Evolutionary conservation across 2,797 vertebrate genomes (phyloP), one percentile per base, ranked within the genome.

Genomic region (Labroides dimidiatus): DNA sequence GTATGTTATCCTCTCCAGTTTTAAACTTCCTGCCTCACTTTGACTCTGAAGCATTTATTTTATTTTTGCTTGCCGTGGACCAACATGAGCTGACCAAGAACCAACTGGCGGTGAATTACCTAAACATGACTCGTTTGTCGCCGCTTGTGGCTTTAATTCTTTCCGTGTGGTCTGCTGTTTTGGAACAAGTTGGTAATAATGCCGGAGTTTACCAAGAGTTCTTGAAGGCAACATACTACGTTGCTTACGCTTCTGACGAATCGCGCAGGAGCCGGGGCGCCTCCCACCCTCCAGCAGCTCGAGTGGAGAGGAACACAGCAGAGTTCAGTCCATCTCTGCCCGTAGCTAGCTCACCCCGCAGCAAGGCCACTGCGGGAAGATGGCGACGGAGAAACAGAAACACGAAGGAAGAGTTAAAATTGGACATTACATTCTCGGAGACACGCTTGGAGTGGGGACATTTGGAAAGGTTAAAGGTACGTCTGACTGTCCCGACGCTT

Each of bases 401-500:
- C 95, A 96, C 91, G 96, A 96, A 93, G 97, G 97, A 81, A 95
- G 96, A 90, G 96, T 98, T 84, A 98, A 99, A 93, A 98, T 98
- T 1, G 97, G 97, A 69, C 97, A 98, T 78, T 98, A 98, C 71
- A 97, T 98, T 72, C 84, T 99, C 24, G 97, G 97, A 17, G 97
- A 99, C 77, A 99, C 97, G 13, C 95, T 99, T 5, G 97, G 97
- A 39, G 97, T 98, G 62, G 97, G 97, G 58, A 98, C 97, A 21
- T 98, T 99, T 75, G 97, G 97, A 51, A 98, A 98, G 94, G 97
- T 98, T 65, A 96, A 98, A 94, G 96, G 97, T 97, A 89, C 80
- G 93, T 75, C 21, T 16, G 58, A 13, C 39, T 41, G 36, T 39
- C 56, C 72, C 36, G 10, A 36, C 69, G 59, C 63, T 44, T 24